Base-by-base conservation (phyloP, 2,113 vertebrate genomes). In the Formicarius rufipectus region DNA sequence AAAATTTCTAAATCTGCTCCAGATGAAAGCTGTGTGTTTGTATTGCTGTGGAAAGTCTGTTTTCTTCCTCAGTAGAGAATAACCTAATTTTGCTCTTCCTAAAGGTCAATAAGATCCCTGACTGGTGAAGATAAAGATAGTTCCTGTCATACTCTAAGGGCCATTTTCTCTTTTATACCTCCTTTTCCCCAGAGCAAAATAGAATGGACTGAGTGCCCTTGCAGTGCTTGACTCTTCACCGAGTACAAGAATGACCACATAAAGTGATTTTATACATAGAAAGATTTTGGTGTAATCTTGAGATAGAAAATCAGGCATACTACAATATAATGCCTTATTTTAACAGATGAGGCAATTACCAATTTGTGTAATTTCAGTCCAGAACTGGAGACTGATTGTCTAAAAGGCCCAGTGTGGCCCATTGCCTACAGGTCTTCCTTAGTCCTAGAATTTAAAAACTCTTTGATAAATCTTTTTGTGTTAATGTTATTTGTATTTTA, bases 121-220 rank as follows among this genome's bases (percentile, higher is more conserved):
- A 27, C 25, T 90, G 50, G 67, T 74, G 39, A 96, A 90, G 87
- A 83, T 91, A 87, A 91, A 96, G 25, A 77, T 90, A 80, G 63
- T 33, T 87, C 35, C 42, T 85, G 68, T 84, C 64, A 75, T 72
- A n/a, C 60, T 93, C 6, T 47, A 75, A 90, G 72, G 47, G 81
- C 80, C 10, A 37, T 85, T 94, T 93, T 80, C 25, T 37, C 19
- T 72, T 77, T 84, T 80, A 64, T 78, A 60, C 18, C 24, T 88
- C 21, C 31, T 62, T 93, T 80, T 90, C 25, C 39, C 39, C 28
- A 64, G 73, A 87, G 79, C 50, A 80, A 93, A 79, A 21, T n/a
- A 73, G 50, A 87, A 67, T 64, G 80, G 5, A 81, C 35, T 58
- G 58, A 30, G n/a, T 81, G 47, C n/a, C 67, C 88, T 94, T 91